Evolutionary conservation across 2,797 vertebrate genomes (phyloP).

Genomic region (Mus minutoides): DNA sequence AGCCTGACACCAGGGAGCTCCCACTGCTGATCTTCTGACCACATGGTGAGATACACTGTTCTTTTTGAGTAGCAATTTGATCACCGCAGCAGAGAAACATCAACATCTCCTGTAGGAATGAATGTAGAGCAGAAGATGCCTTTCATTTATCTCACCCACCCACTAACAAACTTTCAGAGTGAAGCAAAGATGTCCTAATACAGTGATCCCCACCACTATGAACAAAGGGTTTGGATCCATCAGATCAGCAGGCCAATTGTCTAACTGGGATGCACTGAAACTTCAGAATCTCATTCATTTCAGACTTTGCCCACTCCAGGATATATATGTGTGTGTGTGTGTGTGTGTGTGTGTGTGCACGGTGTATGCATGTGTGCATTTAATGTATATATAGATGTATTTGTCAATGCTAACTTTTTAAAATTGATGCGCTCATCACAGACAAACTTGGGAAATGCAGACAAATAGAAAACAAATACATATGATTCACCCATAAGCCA

Average conservation of each 20-base stretch:
- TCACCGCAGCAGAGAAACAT: neutral
- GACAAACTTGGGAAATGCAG: slow-evolving; percentile 13
- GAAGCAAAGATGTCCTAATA: neutral
- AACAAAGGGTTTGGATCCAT: neutral
- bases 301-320: neutral
- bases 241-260: neutral
- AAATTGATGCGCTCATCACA: neutral
- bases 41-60: neutral
- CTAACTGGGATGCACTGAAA: neutral
- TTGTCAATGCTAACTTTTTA: neutral
- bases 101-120: neutral
- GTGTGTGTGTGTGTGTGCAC: too few species aligned
- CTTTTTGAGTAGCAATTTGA: neutral
- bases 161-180: neutral
- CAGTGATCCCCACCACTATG: neutral
- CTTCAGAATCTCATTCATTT: neutral
- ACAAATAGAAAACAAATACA: neutral
- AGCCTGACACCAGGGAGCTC: neutral
- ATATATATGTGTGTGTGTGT: too few species aligned
- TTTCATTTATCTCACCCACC: neutral
- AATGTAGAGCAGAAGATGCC: neutral
- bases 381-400: neutral
- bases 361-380: neutral
- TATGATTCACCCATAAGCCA: neutral
- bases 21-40: neutral